Conservation (phyloP, 2,888 invertebrate species). For the Noctua janthe region DNA sequence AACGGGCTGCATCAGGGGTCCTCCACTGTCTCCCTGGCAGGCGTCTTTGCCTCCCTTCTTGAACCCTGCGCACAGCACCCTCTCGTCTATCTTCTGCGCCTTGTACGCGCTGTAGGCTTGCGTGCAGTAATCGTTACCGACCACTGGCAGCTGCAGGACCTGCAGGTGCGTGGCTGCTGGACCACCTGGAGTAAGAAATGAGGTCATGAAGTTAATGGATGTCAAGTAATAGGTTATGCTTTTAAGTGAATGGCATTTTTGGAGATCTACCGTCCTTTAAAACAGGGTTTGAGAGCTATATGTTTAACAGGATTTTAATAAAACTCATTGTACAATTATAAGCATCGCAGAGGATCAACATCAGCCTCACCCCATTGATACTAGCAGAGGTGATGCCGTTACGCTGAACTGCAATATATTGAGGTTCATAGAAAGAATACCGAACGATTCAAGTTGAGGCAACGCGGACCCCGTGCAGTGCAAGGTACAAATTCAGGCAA, state of each 20-base stretch:
- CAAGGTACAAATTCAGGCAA: no score
- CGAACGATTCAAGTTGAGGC: not conserved
- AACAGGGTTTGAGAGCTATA: not conserved
- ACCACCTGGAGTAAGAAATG: constrained; percentile 90
- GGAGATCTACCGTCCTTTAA: not conserved
- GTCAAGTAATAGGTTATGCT: not conserved
- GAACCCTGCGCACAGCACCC: constrained; percentile 93
- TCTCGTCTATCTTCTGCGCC: constrained; percentile 89
- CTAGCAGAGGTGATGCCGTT: not conserved
- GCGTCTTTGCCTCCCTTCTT: constrained; percentile 92
- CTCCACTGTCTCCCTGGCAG: constrained; percentile 96
- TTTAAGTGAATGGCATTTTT: not conserved
- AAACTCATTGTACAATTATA: not conserved
- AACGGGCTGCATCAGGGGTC: constrained; percentile 93
- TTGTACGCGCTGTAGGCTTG: constrained; percentile 89
- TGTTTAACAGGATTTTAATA: not conserved
- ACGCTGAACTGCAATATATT: not conserved
- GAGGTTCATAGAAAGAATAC: not conserved
- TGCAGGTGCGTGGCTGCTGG: constrained; percentile 92
- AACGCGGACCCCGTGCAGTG: no score
- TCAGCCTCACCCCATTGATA: not conserved
- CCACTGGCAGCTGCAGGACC: constrained; percentile 93
- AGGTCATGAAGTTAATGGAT: not conserved
- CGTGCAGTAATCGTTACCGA: constrained; percentile 91
- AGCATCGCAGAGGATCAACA: not conserved